A percentile compares a stretch with the other conserved stretches of the same genome.
These are phyloP conservation scores for Tricholaema leucomelas DNA, from an alignment of 2,113 vertebrate species.

Conservation along the genomic window DNA sequence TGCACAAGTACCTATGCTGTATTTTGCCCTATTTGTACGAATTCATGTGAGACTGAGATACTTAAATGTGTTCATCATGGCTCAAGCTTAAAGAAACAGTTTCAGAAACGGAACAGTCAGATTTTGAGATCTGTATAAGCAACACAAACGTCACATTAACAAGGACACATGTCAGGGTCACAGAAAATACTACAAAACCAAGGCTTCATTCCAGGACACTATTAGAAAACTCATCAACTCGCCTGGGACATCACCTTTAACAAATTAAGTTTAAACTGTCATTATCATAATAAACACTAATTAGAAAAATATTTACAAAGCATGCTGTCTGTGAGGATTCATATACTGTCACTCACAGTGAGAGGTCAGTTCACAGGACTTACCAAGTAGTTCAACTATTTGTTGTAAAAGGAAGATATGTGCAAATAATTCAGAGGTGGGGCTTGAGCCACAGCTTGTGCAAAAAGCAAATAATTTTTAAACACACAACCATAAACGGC, in stretches of 20 bases:
- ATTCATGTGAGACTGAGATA: neutral
- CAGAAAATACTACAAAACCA: neutral
- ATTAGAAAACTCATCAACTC: neutral
- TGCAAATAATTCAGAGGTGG: neutral
- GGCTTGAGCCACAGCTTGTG: neutral
- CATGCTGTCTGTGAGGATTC: neutral
- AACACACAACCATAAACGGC: neutral
- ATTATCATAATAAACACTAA: neutral
- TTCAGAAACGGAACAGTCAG: neutral
- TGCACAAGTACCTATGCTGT: fast-evolving
- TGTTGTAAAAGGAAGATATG: neutral
- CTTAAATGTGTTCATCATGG: neutral
- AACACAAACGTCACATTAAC: neutral
- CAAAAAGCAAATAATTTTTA: constrained; percentile 28
- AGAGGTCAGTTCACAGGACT: neutral
- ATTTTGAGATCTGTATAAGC: neutral
- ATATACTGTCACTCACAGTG: neutral
- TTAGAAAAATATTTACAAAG: neutral
- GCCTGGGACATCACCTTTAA: neutral
- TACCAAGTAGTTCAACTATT: neutral
- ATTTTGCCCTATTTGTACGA: neutral
- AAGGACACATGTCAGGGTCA: neutral
- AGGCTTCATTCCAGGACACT: neutral
- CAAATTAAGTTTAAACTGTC: neutral
- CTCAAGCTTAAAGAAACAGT: neutral